phyloP scores from a whole-genome alignment of 2,113 vertebrate genomes.

The Stigmatopora nigra region DNA sequence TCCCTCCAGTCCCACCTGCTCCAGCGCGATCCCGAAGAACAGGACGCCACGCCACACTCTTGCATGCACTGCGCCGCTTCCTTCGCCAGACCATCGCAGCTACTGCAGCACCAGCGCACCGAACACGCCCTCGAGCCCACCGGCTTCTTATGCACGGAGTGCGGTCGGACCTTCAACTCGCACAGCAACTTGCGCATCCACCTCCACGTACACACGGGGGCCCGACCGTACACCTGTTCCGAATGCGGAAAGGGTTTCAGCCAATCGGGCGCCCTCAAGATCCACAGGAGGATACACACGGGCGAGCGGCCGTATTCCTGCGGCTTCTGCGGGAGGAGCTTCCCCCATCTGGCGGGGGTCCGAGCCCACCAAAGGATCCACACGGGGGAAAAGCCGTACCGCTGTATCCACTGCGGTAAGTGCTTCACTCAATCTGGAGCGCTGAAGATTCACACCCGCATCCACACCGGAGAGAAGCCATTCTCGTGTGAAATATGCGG shows the following conservation, averaged over 20 bases:
- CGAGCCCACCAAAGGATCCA: constrained; percentile 72
- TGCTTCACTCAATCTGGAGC: constrained; percentile 76
- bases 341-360: constrained; percentile 72
- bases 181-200: constrained; percentile 78
- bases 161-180: constrained; percentile 72
- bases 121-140: constrained; percentile 60
- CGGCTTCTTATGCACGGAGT: constrained; percentile 71
- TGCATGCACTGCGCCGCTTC: constrained; percentile 72
- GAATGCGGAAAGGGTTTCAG: constrained; percentile 77
- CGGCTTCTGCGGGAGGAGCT: constrained; percentile 64
- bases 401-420: constrained; percentile 75
- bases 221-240: constrained; percentile 72
- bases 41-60: constrained; percentile 32
- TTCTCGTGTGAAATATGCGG: constrained; percentile 71
- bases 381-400: constrained; percentile 75
- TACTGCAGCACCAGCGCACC: constrained; percentile 72
- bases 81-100: constrained; percentile 67
- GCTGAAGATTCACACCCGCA: constrained; percentile 68
- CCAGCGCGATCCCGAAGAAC: constrained; percentile 25
- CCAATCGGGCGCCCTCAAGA: constrained; percentile 74
- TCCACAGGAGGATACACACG: constrained; percentile 74
- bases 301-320: constrained; percentile 65
- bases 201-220: constrained; percentile 74
- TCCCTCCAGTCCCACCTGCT: constrained; percentile 49
- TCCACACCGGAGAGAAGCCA: constrained; percentile 71